These are phyloP conservation scores for Acheta domesticus DNA, from an alignment of 2,888 invertebrate species.

Conservation along the genomic window DNA sequence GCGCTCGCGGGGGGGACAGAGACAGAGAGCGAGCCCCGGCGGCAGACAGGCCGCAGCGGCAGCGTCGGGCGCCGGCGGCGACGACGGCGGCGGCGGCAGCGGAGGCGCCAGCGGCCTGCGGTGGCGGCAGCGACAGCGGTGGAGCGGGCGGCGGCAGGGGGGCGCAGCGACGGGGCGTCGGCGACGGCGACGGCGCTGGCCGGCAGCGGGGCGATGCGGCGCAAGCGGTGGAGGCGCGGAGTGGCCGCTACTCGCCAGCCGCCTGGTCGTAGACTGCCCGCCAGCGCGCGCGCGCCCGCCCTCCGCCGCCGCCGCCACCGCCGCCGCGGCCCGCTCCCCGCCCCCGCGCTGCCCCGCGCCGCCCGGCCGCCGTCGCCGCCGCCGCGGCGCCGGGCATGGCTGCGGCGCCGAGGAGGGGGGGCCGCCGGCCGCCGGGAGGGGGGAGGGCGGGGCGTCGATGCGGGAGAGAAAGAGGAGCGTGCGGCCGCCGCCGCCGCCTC, in stretches of 20 bases:
- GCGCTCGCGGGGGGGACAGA: no score
- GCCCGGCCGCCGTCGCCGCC: neutral
- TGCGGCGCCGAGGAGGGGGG: constrained; percentile 18
- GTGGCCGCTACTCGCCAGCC: neutral
- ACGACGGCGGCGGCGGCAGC: neutral
- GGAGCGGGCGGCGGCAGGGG: neutral
- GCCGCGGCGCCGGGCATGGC: constrained; percentile 19
- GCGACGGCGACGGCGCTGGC: constrained; percentile 23
- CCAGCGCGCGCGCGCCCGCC: neutral
- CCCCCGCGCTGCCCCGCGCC: neutral
- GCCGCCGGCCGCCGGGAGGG: neutral
- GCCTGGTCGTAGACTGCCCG: constrained; percentile 5
- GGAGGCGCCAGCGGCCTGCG: neutral
- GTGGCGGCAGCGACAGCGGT: neutral
- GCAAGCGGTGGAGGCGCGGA: neutral
- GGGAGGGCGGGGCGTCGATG: neutral
- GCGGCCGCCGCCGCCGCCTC: no score
- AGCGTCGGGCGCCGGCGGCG: neutral
- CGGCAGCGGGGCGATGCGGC: neutral
- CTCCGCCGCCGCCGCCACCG: neutral
- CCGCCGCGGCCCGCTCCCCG: constrained; percentile 4
- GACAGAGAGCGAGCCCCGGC: neutral
- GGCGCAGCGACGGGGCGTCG: neutral
- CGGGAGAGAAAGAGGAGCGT: neutral
- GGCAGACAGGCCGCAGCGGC: neutral